Base-by-base conservation (phyloP, 2,797 vertebrate genomes). In the Coreius guichenoti region DNA sequence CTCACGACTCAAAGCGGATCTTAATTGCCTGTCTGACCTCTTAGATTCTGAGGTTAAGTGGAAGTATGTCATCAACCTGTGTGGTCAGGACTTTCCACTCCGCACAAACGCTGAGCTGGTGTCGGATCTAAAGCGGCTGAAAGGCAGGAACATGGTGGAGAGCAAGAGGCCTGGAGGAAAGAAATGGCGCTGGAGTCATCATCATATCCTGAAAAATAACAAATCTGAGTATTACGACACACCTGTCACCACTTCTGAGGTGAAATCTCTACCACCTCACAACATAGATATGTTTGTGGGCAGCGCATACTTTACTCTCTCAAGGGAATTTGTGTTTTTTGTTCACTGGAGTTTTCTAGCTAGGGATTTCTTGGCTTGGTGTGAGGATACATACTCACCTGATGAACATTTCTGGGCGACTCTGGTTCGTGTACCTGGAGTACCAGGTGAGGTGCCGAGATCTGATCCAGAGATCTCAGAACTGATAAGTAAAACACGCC, bases 391-490 rank as follows among this genome's bases (percentile, higher is more conserved):
- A 0, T 98, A 96, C 91, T 98, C 97, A 1, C 97, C 97, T 0
- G 97, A 98, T 82, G 97, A 98, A 86, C 97, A 98, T 89, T 98
- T 97, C 87, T 98, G 97, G 97, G 97, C 97, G 45, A 95, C 96
- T 5, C 91, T 98, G 43, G 94, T 95, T 58, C 94, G 97, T 49
- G 82, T 97, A 0, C 96, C 97, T 0, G 96, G 96, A 0, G 91
- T 94, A 1, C 97, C 97, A 1, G 97, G 97, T 0, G 95, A 94
- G 86, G 88, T 98, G 86, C 91, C 94, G 65, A 91, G 94, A 63
- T 92, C 94, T 0, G 90, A 94, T 17, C 90, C 92, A 0, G 97
- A 97, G 9, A 87, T 98, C 47, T 96, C 96, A 16, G 97, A 98
- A 83, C 88, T 97, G 23, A 94, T 93, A 82, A 97, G 96, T 91